Percentiles rank a stretch among this genome's conserved stretches.
Conservation (phyloP, 2,888 invertebrate species). For the Falcaria lacertinaria region DNA sequence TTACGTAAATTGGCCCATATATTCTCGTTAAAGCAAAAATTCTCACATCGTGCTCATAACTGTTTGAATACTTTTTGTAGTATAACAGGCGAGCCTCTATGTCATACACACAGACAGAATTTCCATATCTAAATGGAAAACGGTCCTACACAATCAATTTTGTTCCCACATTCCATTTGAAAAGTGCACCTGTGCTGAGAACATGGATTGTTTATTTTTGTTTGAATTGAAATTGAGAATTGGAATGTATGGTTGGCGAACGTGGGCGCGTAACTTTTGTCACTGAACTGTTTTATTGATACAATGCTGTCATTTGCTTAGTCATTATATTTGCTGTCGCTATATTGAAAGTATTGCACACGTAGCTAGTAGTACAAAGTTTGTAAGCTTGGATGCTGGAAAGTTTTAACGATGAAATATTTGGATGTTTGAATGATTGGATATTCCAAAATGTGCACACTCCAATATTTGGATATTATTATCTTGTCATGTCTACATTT, state of each 20-base stretch:
- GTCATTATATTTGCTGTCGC: background rate
- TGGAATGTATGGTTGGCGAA: constrained; percentile 37
- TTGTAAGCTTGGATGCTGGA: no score
- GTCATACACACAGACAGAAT: constrained; percentile 62
- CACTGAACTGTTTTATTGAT: constrained; percentile 4
- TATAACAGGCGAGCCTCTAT: constrained; percentile 36
- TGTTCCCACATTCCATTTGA: constrained; percentile 67
- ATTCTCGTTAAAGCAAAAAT: constrained; percentile 23
- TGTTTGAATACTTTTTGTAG: constrained; percentile 41
- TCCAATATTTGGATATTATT: no score
- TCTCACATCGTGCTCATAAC: constrained; percentile 16
- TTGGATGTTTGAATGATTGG: no score
- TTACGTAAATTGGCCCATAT: constrained; percentile 5
- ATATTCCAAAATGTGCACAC: no score
- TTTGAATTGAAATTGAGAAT: constrained; percentile 46
- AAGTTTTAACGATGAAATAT: no score
- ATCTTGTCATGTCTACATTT: no score
- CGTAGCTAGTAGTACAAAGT: no score
- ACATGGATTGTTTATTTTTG: constrained; percentile 53
- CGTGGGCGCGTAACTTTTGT: constrained; percentile 19
- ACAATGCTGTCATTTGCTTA: background rate
- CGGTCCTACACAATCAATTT: constrained; percentile 72
- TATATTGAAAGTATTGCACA: no score
- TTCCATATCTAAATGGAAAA: constrained; percentile 78
- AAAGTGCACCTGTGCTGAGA: constrained; percentile 70